These are phyloP conservation scores for Panurus biarmicus DNA, from an alignment of 2,113 vertebrate genomes.

Conservation along the genomic window DNA sequence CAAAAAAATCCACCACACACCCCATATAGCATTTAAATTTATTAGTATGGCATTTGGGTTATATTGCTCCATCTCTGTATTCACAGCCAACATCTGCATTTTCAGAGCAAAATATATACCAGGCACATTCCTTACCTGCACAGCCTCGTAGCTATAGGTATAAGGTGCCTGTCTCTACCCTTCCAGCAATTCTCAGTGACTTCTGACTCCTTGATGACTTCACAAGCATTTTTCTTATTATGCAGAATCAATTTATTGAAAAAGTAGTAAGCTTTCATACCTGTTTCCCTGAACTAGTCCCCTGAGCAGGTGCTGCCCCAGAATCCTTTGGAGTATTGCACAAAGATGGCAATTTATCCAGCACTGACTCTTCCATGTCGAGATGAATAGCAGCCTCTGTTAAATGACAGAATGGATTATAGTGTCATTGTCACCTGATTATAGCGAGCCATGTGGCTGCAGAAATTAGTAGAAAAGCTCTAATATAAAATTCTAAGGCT, in stretches of 20 bases:
- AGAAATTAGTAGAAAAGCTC: not conserved
- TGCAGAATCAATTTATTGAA: not conserved
- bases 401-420: not conserved
- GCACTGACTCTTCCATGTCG: slow-evolving; percentile 66
- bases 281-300: slow-evolving; percentile 40
- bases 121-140: not conserved
- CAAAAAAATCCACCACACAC: not conserved
- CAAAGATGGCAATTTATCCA: not conserved
- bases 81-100: not conserved
- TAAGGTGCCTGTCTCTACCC: not conserved
- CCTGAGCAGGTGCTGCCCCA: slow-evolving; percentile 22
- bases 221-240: not conserved
- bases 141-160: not conserved
- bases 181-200: not conserved
- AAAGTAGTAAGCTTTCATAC: not conserved
- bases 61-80: not conserved
- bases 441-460: not conserved
- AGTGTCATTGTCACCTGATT: not conserved
- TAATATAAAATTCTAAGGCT: not conserved
- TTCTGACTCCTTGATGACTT: not conserved
- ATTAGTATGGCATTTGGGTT: not conserved
- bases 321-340: slow-evolving; percentile 48
- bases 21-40: not conserved
- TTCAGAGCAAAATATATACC: not conserved
- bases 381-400: not conserved